These are phyloP conservation scores for Girardia tigrina DNA, from an alignment of 2,888 invertebrate genomes.

Conservation along the genomic window DNA sequence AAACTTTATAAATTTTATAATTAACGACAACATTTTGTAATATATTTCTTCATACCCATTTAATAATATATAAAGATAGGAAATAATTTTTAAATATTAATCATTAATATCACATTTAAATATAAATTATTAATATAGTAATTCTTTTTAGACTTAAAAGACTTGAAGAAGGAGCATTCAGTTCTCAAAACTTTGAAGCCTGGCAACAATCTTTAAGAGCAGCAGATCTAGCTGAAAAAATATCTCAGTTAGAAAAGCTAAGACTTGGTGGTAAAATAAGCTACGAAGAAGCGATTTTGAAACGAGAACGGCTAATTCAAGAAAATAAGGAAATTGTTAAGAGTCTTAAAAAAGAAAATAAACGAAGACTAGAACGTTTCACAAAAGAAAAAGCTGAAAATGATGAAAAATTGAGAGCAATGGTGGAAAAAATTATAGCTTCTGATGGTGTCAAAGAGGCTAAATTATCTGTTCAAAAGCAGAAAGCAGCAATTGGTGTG, in stretches of 20 bases:
- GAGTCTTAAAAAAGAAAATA: constrained; percentile 44
- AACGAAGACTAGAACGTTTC: constrained; percentile 28
- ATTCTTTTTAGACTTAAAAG: constrained; percentile 41
- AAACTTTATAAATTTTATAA: too few relatives aligned
- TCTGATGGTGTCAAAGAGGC: constrained; percentile 47
- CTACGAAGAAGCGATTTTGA: constrained; percentile 50
- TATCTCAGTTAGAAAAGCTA: constrained; percentile 46
- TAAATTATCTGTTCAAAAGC: constrained; percentile 44
- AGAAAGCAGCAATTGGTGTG: constrained; percentile 41
- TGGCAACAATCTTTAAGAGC: constrained; percentile 47
- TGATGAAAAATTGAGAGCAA: constrained; percentile 28
- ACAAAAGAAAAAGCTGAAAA: constrained; percentile 29
- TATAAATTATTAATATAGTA: too few relatives aligned
- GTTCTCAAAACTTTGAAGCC: constrained; percentile 44
- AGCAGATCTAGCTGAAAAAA: constrained; percentile 43
- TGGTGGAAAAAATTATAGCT: constrained; percentile 45
- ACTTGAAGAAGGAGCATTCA: constrained; percentile 46
- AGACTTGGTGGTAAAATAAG: constrained; percentile 48
- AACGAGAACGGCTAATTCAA: constrained; percentile 43
- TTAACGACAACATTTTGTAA: too few relatives aligned
- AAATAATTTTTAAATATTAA: too few relatives aligned
- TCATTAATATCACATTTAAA: too few relatives aligned
- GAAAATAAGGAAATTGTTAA: constrained; percentile 45
- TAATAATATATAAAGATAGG: too few relatives aligned
- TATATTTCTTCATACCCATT: too few relatives aligned